A percentile compares a stretch with the other conserved stretches of the same genome.
These are phyloP conservation scores for Alethe castanea DNA, from an alignment of 2,113 vertebrate species.

Conservation along the genomic window DNA sequence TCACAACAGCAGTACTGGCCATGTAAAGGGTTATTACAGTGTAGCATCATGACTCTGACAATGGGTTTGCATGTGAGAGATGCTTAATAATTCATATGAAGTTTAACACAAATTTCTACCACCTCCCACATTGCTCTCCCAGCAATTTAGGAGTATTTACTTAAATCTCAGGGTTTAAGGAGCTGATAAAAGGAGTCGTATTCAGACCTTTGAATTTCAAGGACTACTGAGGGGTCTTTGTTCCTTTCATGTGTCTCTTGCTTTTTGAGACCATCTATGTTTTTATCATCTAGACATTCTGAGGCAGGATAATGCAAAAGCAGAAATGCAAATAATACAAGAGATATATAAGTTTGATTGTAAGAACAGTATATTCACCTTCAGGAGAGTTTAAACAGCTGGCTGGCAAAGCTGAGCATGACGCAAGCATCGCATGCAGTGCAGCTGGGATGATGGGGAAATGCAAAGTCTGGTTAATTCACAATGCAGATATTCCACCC, in stretches of 20 bases:
- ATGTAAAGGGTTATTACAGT: neutral
- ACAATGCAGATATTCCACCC: constrained; percentile 34
- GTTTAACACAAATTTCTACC: neutral
- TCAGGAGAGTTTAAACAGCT: neutral
- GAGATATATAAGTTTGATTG: neutral
- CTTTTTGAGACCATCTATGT: neutral
- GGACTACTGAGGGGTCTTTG: neutral
- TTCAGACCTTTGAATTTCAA: neutral
- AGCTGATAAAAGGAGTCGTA: neutral
- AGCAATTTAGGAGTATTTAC: neutral
- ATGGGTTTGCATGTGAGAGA: neutral
- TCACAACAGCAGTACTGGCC: neutral
- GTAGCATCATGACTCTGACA: neutral
- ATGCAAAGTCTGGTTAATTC: constrained; percentile 26
- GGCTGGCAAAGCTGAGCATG: neutral
- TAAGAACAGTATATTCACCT: neutral
- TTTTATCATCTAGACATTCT: neutral
- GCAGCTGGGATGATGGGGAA: constrained; percentile 20
- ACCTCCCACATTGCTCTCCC: neutral
- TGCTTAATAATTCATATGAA: neutral
- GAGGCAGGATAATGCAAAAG: neutral
- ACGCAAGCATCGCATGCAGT: neutral
- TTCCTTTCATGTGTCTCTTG: neutral
- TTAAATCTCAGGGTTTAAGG: neutral
- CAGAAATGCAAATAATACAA: neutral